phyloP scores from a whole-genome alignment of 1,140 invertebrate genomes.

The Drosophila orena region DNA sequence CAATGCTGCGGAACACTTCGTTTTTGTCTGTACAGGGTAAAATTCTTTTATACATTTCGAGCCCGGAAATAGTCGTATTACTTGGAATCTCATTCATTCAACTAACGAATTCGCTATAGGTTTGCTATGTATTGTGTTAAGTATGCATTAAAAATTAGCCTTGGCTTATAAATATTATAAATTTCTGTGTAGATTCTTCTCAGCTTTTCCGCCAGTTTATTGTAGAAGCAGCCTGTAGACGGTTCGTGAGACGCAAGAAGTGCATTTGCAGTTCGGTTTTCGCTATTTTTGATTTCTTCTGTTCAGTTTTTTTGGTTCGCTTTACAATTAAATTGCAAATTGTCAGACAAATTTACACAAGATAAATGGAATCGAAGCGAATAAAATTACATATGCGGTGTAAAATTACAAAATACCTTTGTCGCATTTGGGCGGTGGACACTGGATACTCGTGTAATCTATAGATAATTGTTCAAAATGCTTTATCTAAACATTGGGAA shows the following conservation, averaged over 20 bases:
- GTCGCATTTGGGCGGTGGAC: not conserved
- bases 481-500: too few relatives aligned
- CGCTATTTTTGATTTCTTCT: constrained; percentile 61
- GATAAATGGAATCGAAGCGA: constrained; percentile 31
- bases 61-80: constrained; percentile 5
- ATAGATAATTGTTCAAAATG: not conserved
- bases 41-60: constrained; percentile 57
- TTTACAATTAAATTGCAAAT: constrained; percentile 52
- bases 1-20: constrained; percentile 20
- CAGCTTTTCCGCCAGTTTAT: constrained; percentile 51
- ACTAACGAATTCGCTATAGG: constrained; percentile 65
- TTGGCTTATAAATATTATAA: constrained; percentile 49
- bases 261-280: constrained; percentile 47
- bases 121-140: constrained; percentile 37
- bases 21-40: constrained; percentile 71
- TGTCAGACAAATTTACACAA: constrained; percentile 34
- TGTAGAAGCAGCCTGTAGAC: constrained; percentile 77
- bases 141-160: constrained; percentile 36
- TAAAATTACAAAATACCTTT: constrained; percentile 53
- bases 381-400: constrained; percentile 50
- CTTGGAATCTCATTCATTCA: constrained; percentile 25
- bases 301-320: constrained; percentile 58
- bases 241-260: constrained; percentile 76
- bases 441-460: not conserved
- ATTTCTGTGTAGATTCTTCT: constrained; percentile 29